Percentiles rank a stretch among this genome's conserved stretches.
Evolutionary conservation across 2,888 invertebrate genomes (phyloP).

Genomic region (Dioctria linearis): DNA sequence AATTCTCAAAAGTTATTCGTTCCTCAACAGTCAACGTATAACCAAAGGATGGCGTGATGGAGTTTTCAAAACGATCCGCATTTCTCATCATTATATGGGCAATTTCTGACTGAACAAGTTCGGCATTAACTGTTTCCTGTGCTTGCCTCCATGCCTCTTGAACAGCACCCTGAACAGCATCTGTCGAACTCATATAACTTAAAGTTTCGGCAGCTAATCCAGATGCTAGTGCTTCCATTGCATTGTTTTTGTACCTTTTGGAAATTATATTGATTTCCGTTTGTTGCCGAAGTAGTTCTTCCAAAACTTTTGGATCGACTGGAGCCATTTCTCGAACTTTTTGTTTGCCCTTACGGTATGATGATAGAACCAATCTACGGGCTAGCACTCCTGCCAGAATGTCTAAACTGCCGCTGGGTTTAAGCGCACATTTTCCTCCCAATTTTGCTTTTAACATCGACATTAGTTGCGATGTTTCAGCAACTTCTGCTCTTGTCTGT

Average conservation of each 20-base stretch:
- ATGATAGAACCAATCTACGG: constrained; percentile 76
- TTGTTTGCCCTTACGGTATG: constrained; percentile 64
- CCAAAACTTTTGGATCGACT: constrained; percentile 70
- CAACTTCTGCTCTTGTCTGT: constrained; percentile 79
- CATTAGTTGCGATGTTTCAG: constrained; percentile 84
- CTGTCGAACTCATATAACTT: constrained; percentile 73
- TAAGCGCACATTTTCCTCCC: constrained; percentile 73
- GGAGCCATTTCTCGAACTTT: constrained; percentile 73
- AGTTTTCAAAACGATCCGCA: constrained; percentile 79
- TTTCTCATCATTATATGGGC: constrained; percentile 81
- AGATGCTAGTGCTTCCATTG: constrained; percentile 80
- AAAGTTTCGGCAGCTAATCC: constrained; percentile 80
- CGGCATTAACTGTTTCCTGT: constrained; percentile 81
- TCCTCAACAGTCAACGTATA: constrained; percentile 79
- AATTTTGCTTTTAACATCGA: constrained; percentile 80
- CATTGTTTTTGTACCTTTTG: constrained; percentile 78
- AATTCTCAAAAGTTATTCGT: constrained; percentile 80
- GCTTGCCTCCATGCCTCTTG: constrained; percentile 84
- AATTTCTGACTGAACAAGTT: constrained; percentile 84
- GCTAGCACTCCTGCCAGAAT: constrained; percentile 84
- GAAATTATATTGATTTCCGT: constrained; percentile 76
- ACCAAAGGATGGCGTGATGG: constrained; percentile 74
- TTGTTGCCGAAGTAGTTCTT: constrained; percentile 73
- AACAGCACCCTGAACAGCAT: constrained; percentile 78
- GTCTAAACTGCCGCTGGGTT: constrained; percentile 74